A percentile compares a stretch with the other conserved stretches of the same genome.
These are phyloP conservation scores for Myopa testacea DNA, from an alignment of 2,888 invertebrate genomes.

Conservation along the genomic window DNA sequence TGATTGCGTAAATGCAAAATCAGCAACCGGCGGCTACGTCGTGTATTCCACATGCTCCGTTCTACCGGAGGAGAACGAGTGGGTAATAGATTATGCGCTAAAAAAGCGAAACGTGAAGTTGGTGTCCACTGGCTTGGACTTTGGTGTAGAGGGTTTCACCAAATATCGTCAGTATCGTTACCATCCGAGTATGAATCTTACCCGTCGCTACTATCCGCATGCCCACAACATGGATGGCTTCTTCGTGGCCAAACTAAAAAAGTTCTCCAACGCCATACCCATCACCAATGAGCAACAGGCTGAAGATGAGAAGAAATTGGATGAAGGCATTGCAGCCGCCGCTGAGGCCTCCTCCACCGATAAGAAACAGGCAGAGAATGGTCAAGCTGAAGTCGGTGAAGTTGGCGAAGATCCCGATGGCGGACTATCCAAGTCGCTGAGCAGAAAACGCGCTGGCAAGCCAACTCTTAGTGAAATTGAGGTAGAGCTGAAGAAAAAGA, in stretches of 20 bases:
- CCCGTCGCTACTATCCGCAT: conserved; percentile 96
- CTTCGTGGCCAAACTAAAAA: conserved; percentile 97
- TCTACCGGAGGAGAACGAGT: conserved; percentile 98
- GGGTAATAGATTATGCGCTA: conserved; percentile 94
- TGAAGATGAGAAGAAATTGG: conserved; percentile 64
- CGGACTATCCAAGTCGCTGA: conserved; percentile 45
- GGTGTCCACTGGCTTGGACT: conserved; percentile 92
- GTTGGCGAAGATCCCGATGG: conserved; percentile 45
- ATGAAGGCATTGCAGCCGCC: conserved; percentile 57
- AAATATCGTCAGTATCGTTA: conserved; percentile 88
- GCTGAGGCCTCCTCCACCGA: conserved; percentile 44
- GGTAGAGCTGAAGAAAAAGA: conserved; percentile 62
- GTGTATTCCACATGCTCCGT: conserved; percentile 99
- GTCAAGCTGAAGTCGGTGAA: conserved; percentile 50
- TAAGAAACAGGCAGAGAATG: conserved; percentile 42
- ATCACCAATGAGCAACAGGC: conserved; percentile 68
- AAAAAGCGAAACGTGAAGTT: conserved; percentile 94
- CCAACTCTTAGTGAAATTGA: conserved; percentile 60
- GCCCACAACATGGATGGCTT: conserved; percentile 99
- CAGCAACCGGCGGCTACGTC: conserved; percentile 91
- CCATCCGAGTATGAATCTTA: conserved; percentile 89
- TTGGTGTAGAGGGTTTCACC: conserved; percentile 94
- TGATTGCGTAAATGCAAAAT: conserved; percentile 93
- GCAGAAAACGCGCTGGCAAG: conserved; percentile 63
- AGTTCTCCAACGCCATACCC: conserved; percentile 85